phyloP scores from a whole-genome alignment of 2,797 vertebrate genomes.

The Knipowitschia caucasica region DNA sequence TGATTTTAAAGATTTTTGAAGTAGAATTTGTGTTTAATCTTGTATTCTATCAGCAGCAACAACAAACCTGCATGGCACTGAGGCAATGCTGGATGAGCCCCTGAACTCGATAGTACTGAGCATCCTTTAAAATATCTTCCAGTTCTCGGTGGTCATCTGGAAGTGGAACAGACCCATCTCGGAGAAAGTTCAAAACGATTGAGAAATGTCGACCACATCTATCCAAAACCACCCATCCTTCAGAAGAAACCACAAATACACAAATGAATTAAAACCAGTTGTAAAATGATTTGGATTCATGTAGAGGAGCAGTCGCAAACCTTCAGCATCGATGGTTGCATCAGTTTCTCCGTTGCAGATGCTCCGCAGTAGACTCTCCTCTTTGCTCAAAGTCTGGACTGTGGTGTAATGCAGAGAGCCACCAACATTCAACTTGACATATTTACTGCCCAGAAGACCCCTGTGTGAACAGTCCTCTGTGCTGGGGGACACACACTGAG shows the following conservation, averaged over 20 bases:
- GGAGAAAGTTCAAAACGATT: conserved; percentile 85
- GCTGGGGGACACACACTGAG: conserved; percentile 55
- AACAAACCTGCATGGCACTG: conserved; percentile 79
- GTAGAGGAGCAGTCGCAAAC: conserved; percentile 48
- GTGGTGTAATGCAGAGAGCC: conserved; percentile 89
- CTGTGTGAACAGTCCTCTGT: conserved; percentile 51
- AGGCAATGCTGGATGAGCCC: conserved; percentile 86
- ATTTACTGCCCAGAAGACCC: conserved; percentile 81
- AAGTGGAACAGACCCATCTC: conserved; percentile 86
- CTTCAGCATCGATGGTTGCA: conserved; percentile 82
- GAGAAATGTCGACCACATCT: conserved; percentile 84
- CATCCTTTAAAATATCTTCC: conserved; percentile 85
- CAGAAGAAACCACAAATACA: neutral
- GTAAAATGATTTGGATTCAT: too few relatives aligned
- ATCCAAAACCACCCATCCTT: conserved; percentile 86
- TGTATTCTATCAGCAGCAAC: neutral
- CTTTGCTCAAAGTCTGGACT: conserved; percentile 85
- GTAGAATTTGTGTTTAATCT: neutral
- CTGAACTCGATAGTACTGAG: conserved; percentile 84
- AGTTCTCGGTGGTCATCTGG: conserved; percentile 82
- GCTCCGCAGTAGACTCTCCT: conserved; percentile 82
- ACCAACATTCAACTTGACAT: conserved; percentile 88
- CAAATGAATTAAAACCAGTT: too few relatives aligned
- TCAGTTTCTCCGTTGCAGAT: conserved; percentile 84
- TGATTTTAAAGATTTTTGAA: neutral